phyloP scores from a whole-genome alignment of 2,797 vertebrate species.

The Sternotherus odoratus region DNA sequence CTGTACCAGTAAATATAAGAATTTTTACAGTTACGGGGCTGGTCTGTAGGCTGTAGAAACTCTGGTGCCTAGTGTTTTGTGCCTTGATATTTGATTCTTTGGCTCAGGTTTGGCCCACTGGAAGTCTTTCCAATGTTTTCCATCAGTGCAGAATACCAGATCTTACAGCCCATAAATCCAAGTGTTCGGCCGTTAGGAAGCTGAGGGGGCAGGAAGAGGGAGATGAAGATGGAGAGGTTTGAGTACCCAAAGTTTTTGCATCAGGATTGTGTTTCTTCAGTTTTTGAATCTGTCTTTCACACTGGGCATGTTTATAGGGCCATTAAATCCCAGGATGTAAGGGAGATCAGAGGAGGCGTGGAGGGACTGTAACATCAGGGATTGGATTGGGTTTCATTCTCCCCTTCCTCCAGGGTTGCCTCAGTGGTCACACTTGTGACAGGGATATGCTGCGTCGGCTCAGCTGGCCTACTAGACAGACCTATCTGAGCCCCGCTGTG shows the following conservation, averaged over 20 bases:
- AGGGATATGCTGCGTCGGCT: constrained; percentile 22
- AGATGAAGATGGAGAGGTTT: constrained; percentile 8
- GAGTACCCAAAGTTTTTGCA: constrained; percentile 28
- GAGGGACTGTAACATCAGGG: constrained; percentile 25
- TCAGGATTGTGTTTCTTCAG: constrained; percentile 62
- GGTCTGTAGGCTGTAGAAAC: background rate
- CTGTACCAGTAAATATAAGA: constrained; percentile 41
- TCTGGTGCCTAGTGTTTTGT: constrained; percentile 45
- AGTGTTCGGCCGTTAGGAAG: background rate
- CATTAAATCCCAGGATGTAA: constrained; percentile 70
- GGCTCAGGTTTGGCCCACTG: constrained; percentile 29
- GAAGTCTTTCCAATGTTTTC: constrained; percentile 43
- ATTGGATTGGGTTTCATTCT: constrained; percentile 36
- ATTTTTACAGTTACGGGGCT: background rate
- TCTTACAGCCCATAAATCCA: constrained; percentile 68
- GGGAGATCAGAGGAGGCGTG: constrained; percentile 60
- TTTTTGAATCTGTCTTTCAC: constrained; percentile 68
- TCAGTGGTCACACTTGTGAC: background rate
- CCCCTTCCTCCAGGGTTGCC: background rate
- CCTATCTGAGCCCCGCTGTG: background rate
- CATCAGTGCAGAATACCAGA: constrained; percentile 65
- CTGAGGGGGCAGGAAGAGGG: constrained; percentile 2
- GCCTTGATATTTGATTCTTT: constrained; percentile 59
- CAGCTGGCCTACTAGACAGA: background rate
- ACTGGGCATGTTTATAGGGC: constrained; percentile 65